Evolutionary conservation across 2,888 invertebrate genomes (phyloP).

Genomic region (Ophraella communa): DNA sequence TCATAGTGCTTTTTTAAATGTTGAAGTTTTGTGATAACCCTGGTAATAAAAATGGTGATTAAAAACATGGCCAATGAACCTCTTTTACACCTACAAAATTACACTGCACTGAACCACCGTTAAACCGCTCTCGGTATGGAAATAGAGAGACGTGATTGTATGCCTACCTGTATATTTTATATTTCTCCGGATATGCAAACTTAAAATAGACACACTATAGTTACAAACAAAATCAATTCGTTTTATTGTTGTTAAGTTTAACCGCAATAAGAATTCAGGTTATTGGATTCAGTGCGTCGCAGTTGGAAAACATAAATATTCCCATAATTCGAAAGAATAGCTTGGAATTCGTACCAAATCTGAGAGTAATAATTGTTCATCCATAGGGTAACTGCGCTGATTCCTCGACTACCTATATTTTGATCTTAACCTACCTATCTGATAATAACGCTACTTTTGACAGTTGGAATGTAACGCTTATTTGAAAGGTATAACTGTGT

Average conservation of each 20-base stretch:
- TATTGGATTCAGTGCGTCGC: neutral
- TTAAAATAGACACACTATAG: neutral
- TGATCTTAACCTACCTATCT: too few species aligned
- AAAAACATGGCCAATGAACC: slow-evolving; percentile 11
- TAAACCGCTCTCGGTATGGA: slow-evolving; percentile 4
- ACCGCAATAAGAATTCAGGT: neutral
- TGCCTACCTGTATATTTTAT: neutral
- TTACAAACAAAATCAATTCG: neutral
- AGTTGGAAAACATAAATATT: too few species aligned
- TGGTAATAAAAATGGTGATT: neutral
- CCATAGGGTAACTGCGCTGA: too few species aligned
- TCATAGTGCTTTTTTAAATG: too few species aligned
- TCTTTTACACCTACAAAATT: neutral
- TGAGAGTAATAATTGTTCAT: too few species aligned
- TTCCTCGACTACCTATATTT: too few species aligned
- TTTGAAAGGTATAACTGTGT: too few species aligned
- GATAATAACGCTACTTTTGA: too few species aligned
- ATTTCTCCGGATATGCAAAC: slow-evolving; percentile 4
- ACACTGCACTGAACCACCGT: neutral
- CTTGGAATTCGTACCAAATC: too few species aligned
- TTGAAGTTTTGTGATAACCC: too few species aligned
- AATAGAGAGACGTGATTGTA: neutral
- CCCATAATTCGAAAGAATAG: too few species aligned
- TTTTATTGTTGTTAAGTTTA: neutral
- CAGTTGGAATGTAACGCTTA: too few species aligned